phyloP scores from a whole-genome alignment of 2,113 vertebrate genomes.

The Neoarius graeffei region DNA sequence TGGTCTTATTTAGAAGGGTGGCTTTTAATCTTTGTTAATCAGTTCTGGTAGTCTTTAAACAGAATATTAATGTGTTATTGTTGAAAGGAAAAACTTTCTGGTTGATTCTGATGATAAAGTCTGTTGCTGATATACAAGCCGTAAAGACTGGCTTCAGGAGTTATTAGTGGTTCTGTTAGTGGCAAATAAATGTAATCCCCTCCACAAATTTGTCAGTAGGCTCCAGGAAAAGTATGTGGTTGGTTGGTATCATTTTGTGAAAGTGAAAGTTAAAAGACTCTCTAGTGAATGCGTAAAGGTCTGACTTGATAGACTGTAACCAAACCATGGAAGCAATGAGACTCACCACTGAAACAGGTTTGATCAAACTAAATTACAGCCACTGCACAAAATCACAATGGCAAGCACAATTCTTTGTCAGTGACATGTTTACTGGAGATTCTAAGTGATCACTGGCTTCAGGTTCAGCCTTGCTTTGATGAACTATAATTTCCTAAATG shows the following conservation, averaged over 20 bases:
- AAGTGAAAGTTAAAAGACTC: background rate
- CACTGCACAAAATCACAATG: background rate
- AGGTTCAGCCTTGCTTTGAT: background rate
- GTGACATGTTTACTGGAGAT: background rate
- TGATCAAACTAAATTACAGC: background rate
- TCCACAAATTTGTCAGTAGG: background rate
- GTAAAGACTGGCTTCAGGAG: background rate
- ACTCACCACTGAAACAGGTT: background rate
- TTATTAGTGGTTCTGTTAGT: background rate
- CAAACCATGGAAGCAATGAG: background rate
- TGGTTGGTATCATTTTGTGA: background rate
- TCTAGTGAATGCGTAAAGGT: background rate
- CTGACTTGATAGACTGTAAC: background rate
- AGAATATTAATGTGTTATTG: background rate
- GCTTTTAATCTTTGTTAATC: background rate
- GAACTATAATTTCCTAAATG: constrained; percentile 19
- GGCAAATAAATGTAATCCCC: background rate
- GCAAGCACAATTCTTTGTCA: background rate
- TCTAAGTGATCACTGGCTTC: background rate
- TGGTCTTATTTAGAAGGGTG: background rate
- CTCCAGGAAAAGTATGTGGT: background rate
- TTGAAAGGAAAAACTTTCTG: background rate
- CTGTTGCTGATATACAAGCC: background rate
- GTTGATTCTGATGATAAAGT: background rate
- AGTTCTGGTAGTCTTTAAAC: background rate